Base-by-base conservation (phyloP, 1,140 invertebrate species). In the Thaumatotibia leucotreta region DNA sequence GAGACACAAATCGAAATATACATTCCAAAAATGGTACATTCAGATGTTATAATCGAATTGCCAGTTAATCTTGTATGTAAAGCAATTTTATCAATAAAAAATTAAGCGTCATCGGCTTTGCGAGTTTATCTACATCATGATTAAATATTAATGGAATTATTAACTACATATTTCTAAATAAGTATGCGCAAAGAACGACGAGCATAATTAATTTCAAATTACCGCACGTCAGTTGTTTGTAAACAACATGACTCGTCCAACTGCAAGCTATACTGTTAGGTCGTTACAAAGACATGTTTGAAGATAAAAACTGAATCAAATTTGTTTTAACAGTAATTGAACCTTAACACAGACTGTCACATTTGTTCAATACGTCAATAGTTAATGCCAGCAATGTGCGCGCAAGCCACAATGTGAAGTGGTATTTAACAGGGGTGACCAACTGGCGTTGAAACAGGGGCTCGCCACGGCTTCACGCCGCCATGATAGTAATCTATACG, bases 391-490 rank as follows among this genome's bases (percentile, higher is more conserved):
- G 80, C 79, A 81, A 81, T 83, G 85, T 82, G 83, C 82, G 77
- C 82, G 79, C 88, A 88, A 84, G 84, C 86, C 84, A 87, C 81
- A 88, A 84, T 89, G 78, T 88, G 80, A 89, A 91, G 84, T 88
- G 85, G 76, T 70, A 78, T 86, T 88, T 82, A 82, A 88, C 77
- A 79, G 81, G 88, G 88, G 86, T 88, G 86, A 91, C 88, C 88
- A 91, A 91, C 88, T 91, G 88, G 87, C 87, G 86, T 78, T 72
- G 75, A 82, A 76, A 84, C 72, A 76, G 84, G 82, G 81, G 75
- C 78, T 78, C 75, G 77, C 75, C 78, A 85, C 73, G 81, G 80
- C 81, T 88, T 85, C 84, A 83, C 86, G 80, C 79, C 80, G 75
- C 72, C 71, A 67, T 74, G 84, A 87, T 88, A 86, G 80, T 81